phyloP scores from a whole-genome alignment of 1,140 invertebrate genomes.

The Drosophila willistoni region DNA sequence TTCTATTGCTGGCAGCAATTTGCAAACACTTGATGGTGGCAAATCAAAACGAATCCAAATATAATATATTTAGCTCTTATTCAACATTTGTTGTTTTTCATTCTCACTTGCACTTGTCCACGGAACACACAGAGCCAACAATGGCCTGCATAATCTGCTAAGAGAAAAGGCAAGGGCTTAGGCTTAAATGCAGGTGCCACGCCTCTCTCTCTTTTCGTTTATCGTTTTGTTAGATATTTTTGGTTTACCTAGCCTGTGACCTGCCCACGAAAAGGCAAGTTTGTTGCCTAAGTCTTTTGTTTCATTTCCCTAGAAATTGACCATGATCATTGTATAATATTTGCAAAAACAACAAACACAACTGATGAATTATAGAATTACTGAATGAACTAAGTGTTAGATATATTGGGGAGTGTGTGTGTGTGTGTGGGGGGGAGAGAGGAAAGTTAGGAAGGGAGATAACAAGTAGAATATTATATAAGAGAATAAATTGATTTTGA shows the following conservation, averaged over 20 bases:
- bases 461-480: too few species aligned
- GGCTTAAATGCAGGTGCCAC: conserved; percentile 2
- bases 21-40: conserved; percentile 67
- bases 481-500: too few species aligned
- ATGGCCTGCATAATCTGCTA: background rate
- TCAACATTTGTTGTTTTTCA: conserved; percentile 39
- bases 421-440: too few species aligned
- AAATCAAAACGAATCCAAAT: conserved; percentile 15
- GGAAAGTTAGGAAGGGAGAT: too few species aligned
- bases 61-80: background rate
- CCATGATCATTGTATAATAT: background rate
- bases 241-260: background rate
- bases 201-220: background rate
- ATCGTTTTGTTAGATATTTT: background rate
- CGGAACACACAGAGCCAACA: background rate
- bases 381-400: too few species aligned
- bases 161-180: background rate
- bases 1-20: conserved; percentile 55
- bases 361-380: background rate
- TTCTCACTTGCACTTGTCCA: conserved; percentile 73
- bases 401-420: too few species aligned
- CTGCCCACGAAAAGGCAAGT: conserved; percentile 22
- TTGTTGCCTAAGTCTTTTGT: conserved; percentile 65
- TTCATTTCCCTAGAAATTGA: conserved; percentile 11
- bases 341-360: background rate